phyloP scores from a whole-genome alignment of 2,797 vertebrate species.

The Meda fulgida region DNA sequence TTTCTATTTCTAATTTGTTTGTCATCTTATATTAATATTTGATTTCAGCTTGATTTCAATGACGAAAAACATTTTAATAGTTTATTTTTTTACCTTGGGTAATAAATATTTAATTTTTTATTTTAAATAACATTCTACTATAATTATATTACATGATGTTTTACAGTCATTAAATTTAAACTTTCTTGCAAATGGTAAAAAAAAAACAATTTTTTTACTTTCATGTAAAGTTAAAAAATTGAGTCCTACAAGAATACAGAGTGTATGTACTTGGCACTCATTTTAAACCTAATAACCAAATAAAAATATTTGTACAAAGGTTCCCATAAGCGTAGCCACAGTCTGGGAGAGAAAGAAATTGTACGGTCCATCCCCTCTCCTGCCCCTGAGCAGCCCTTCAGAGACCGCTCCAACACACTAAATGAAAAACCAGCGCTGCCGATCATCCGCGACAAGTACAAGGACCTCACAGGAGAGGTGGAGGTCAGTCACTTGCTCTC shows the following conservation, averaged over 20 bases:
- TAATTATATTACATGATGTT: background rate
- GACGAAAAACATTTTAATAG: background rate
- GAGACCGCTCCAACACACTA: conserved; percentile 93
- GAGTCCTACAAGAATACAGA: background rate
- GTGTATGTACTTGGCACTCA: background rate
- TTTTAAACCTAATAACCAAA: too few species aligned
- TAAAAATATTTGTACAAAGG: conserved; percentile 77
- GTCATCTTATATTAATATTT: background rate
- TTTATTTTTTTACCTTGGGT: background rate
- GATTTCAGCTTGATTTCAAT: background rate
- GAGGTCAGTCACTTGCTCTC: conserved; percentile 82
- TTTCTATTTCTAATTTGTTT: background rate
- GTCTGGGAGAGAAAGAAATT: conserved; percentile 95
- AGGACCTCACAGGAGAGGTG: conserved; percentile 96
- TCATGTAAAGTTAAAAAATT: background rate
- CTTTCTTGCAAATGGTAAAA: background rate
- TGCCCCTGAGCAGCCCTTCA: conserved; percentile 87
- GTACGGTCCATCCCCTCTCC: conserved; percentile 83
- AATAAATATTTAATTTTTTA: background rate
- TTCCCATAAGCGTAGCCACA: conserved; percentile 96
- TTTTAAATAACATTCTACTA: background rate
- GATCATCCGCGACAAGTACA: conserved; percentile 98
- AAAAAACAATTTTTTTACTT: too few species aligned
- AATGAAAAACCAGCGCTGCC: conserved; percentile 93
- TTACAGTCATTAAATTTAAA: background rate